Conservation (phyloP, 2,113 vertebrate species). For the Mesembrinibis cayennensis region DNA sequence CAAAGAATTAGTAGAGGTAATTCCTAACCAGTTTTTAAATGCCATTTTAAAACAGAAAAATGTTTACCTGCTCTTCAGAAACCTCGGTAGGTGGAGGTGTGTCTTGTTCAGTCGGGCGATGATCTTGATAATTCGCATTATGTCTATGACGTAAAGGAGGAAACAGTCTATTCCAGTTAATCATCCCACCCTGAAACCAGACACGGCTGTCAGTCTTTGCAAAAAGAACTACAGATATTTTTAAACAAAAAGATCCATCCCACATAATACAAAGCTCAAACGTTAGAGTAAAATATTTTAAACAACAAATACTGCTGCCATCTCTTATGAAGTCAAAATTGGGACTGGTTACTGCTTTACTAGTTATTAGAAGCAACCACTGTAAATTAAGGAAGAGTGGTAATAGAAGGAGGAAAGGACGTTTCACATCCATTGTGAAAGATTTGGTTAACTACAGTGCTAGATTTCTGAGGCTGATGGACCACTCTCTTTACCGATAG, state of each 20-base stretch:
- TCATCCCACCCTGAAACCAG: constrained; percentile 80
- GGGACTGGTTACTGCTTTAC: background rate
- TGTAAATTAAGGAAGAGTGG: background rate
- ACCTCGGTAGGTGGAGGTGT: constrained; percentile 77
- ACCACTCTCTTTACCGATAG: background rate
- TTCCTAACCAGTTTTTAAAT: background rate
- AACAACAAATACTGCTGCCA: background rate
- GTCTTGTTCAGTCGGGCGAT: constrained; percentile 70
- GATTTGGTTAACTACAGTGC: background rate
- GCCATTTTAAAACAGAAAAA: background rate
- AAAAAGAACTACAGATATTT: background rate
- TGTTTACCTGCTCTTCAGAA: constrained; percentile 91
- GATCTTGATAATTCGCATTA: constrained; percentile 75
- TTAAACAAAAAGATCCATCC: background rate
- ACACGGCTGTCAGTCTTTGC: constrained; percentile 7
- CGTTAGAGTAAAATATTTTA: background rate
- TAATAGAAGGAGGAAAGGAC: background rate
- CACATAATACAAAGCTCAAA: background rate
- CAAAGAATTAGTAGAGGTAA: background rate
- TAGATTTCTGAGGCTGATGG: background rate
- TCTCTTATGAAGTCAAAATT: background rate
- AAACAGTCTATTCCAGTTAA: constrained; percentile 92
- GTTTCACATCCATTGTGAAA: background rate
- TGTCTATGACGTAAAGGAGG: constrained; percentile 84
- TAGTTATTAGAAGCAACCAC: background rate